Evolutionary conservation across 2,113 vertebrate species (phyloP).

Genomic region (Lipophrys pholis): DNA sequence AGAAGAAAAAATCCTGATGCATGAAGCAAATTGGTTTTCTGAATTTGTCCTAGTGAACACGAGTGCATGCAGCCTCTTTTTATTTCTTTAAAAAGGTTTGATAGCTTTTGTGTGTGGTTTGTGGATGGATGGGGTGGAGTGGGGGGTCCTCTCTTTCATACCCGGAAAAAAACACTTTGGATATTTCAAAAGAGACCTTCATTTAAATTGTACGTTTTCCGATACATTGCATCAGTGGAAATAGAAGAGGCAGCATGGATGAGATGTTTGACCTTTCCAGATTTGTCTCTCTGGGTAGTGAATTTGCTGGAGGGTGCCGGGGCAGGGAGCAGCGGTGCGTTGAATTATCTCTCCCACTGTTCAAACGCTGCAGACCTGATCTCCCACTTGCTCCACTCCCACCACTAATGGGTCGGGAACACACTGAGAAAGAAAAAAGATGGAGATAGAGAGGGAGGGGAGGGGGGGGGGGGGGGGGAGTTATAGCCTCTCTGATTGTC

Average conservation of each 20-base stretch:
- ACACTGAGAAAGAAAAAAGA: slow-evolving; percentile 42
- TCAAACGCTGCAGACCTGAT: slow-evolving; percentile 66
- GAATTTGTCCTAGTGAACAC: not conserved
- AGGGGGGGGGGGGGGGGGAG: not conserved
- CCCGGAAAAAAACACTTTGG: slow-evolving; percentile 15
- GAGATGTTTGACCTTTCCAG: slow-evolving; percentile 82
- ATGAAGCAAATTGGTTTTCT: not conserved
- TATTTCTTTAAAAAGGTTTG: not conserved
- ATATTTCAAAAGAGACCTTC: slow-evolving; percentile 69
- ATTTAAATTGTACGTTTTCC: slow-evolving; percentile 72
- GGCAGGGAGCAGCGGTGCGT: slow-evolving; percentile 68
- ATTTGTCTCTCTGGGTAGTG: slow-evolving; percentile 76
- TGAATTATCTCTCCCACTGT: slow-evolving; percentile 79
- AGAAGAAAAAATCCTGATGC: slow-evolving; percentile 5
- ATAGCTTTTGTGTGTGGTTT: slow-evolving; percentile 37
- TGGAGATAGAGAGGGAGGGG: slow-evolving; percentile 15
- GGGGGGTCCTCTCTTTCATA: slow-evolving; percentile 5
- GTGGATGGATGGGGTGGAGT: slow-evolving; percentile 19
- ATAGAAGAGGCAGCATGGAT: slow-evolving; percentile 70
- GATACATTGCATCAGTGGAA: slow-evolving; percentile 74
- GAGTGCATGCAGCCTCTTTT: not conserved
- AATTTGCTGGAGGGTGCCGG: slow-evolving; percentile 77
- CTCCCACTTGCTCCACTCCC: slow-evolving; percentile 70
- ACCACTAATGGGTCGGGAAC: slow-evolving; percentile 71
- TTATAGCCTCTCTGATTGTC: slow-evolving; percentile 45